Base-by-base conservation (phyloP, 92 coral and sea anemone genomes). In the Parazoanthus darwini region DNA sequence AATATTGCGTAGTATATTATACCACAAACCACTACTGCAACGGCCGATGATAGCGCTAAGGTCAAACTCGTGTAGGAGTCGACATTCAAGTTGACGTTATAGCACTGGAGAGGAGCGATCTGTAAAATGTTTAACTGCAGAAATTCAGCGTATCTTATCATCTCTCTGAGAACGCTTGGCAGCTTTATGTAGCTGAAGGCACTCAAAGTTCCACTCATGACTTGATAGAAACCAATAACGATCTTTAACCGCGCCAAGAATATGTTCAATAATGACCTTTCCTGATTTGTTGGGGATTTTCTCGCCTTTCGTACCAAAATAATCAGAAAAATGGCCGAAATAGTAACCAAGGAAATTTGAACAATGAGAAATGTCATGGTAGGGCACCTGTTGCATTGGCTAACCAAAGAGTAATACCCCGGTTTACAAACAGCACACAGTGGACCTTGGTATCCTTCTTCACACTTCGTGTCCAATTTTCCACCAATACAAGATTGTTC, bases 161-260 rank as follows among this genome's bases (percentile, higher is more conserved):
- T 33, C 18, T 58, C 20, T 22, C 20, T 25, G 71, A 86, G 16
- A 1, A 37, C 48, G 2, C 38, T 23, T 20, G 89, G 83, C 83
- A 80, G 58, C 10, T 58, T 43, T 1, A 86, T 70, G 42, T 86
- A 74, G 11, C 82, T 42, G 26, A 86, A 86, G 2, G 83, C 42
- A 18, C 37, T 42, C n/a, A 86, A 56, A 8, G 89, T 86, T 58
- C 82, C 89, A 14, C 39, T 54, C 23, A 81, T 58, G 4, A 86
- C 89, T 51, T 86, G 89, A 20, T 86, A 77, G 36, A 86, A 86
- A 18, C 89, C 81, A 58, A 86, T 58, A 5, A 86, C 15, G 73
- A 86, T 86, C 37, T 86, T 86, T 25, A 86, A 36, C 26, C 89
- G 20, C 9, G 89, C 83, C 2, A 74, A 39, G 5, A 86, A 26